Evolutionary conservation across 2,113 vertebrate genomes (phyloP).

Genomic region (Sclerurus mexicanus): DNA sequence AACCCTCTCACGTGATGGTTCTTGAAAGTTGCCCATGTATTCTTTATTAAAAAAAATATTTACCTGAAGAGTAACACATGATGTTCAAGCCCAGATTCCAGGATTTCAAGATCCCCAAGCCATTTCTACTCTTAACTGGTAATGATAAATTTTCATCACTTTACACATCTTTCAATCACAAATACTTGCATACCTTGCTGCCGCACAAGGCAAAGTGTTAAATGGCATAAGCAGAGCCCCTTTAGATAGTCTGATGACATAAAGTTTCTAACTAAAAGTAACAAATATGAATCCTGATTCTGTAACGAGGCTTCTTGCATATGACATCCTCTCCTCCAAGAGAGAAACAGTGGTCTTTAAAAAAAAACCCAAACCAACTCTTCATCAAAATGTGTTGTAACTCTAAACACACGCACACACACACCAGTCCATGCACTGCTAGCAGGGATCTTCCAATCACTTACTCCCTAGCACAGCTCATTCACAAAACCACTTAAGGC

Average conservation of each 20-base stretch:
- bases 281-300: neutral
- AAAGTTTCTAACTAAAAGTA: neutral
- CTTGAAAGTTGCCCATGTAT: neutral
- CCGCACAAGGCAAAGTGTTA: neutral
- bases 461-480: neutral
- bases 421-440: too few relatives aligned
- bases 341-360: neutral
- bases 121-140: neutral
- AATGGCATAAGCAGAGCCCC: neutral
- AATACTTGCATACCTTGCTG: neutral
- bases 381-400: neutral
- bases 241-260: neutral
- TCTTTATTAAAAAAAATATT: neutral
- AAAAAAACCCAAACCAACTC: neutral
- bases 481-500: neutral
- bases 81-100: neutral
- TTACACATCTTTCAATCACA: neutral
- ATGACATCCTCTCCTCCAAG: neutral
- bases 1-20: neutral
- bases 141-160: neutral
- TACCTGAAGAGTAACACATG: neutral
- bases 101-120: neutral
- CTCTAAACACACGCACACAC: neutral
- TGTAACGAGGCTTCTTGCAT: neutral
- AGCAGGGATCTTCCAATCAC: neutral